Base-by-base conservation (phyloP, 2,113 vertebrate species). In the Ameiurus melas region DNA sequence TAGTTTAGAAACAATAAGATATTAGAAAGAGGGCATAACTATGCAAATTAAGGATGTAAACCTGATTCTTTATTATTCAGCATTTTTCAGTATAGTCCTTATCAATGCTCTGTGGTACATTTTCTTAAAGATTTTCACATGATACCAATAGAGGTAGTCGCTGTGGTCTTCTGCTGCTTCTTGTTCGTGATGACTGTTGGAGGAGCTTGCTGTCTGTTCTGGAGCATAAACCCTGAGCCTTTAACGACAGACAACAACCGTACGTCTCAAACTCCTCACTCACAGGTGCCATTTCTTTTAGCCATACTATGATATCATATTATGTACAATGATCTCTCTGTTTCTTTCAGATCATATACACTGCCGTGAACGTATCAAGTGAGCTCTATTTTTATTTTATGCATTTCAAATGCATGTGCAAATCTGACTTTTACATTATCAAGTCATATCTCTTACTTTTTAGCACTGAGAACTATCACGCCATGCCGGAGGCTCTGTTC, bases 131-230 rank as follows among this genome's bases (percentile, higher is more conserved):
- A 80, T 17, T 20, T 89, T 53, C 1, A 30, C n/a, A 4, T 84
- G 17, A 82, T 58, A 3, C 47, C 82, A 14, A 75, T 90, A 4
- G 95, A 95, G 66, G 57, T 83, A 33, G 88, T 95, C 5, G 82
- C 85, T 9, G 88, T 95, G 0, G 33, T 27, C 0, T 95, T 96
- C 90, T 94, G 93, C 92, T 91, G 92, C 77, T 93, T 95, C 75
- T 60, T 95, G 43, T n/a, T 94, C 0, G 55, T 95, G 83, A 86
- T 73, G 62, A 62, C 95, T 58, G 84, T 85, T 8, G 89, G 84
- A 78, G 86, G 89, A 20, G 80, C 71, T 0, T 77, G 13, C 85
- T 93, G 87, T 14, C 12, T 94, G 30, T 88, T 89, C 88, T 91
- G 71, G 39, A 91, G 85, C 85, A 78, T 85, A 36, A 66, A 87